Conservation (phyloP, 2,888 invertebrate genomes). For the Prenolepis imparis region DNA sequence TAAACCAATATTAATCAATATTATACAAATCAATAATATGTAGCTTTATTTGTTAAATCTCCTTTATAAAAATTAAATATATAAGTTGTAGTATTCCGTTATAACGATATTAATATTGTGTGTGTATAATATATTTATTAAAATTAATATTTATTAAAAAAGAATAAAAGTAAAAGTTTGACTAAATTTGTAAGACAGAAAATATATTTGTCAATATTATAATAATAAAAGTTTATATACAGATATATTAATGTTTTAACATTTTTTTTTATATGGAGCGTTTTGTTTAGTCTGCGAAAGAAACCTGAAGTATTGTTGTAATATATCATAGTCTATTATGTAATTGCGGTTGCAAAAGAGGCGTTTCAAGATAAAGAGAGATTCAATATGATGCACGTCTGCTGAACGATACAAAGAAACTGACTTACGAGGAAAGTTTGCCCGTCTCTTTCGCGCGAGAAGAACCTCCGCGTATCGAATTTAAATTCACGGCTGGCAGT, state of each 20-base stretch:
- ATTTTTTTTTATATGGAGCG: background rate
- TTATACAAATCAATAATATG: background rate
- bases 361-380: conserved; percentile 58
- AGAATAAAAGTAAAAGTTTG: background rate
- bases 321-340: conserved; percentile 29
- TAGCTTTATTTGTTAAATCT: background rate
- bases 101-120: background rate
- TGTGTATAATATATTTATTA: background rate
- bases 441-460: conserved; percentile 33
- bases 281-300: background rate
- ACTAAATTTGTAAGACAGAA: background rate
- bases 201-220: background rate
- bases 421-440: conserved; percentile 58
- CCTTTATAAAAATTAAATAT: background rate
- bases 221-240: background rate
- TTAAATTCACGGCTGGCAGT: conserved; percentile 57
- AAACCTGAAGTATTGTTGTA: background rate
- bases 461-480: conserved; percentile 59
- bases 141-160: background rate
- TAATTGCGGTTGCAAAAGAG: conserved; percentile 42
- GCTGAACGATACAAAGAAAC: conserved; percentile 57
- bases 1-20: conserved; percentile 9
- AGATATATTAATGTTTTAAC: background rate
- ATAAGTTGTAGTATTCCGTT: background rate
- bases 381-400: conserved; percentile 60